Evolutionary conservation across 2,888 invertebrate genomes (phyloP).

Genomic region (Hoplodrina ambigua): DNA sequence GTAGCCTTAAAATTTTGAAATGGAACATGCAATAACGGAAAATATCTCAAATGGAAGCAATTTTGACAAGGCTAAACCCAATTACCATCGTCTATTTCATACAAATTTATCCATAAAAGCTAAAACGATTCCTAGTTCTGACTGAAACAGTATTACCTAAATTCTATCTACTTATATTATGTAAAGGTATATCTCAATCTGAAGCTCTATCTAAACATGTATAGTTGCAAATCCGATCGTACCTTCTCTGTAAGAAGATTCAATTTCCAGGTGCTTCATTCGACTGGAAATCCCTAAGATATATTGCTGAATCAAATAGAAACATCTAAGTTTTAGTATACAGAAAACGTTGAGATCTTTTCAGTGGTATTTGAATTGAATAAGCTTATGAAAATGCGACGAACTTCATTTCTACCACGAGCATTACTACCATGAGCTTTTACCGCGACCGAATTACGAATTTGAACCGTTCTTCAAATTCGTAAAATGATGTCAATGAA

Average conservation of each 20-base stretch:
- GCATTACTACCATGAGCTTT: too few species aligned
- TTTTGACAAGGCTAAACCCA: too few species aligned
- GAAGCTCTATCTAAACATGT: background rate
- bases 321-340: conserved; percentile 15
- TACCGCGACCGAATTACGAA: too few species aligned
- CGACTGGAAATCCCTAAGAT: conserved; percentile 28
- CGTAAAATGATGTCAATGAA: too few species aligned
- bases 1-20: too few species aligned
- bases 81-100: too few species aligned
- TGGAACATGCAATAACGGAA: too few species aligned
- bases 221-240: conserved; percentile 24
- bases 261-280: conserved; percentile 38
- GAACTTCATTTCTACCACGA: too few species aligned
- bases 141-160: background rate
- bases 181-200: background rate
- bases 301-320: conserved; percentile 31
- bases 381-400: conserved; percentile 8
- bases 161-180: background rate
- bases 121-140: too few species aligned
- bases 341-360: background rate
- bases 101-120: too few species aligned
- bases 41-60: too few species aligned
- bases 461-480: too few species aligned
- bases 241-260: conserved; percentile 29
- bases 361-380: conserved; percentile 9